phyloP scores from a whole-genome alignment of 2,797 vertebrate species.

The Florisuga fusca region DNA sequence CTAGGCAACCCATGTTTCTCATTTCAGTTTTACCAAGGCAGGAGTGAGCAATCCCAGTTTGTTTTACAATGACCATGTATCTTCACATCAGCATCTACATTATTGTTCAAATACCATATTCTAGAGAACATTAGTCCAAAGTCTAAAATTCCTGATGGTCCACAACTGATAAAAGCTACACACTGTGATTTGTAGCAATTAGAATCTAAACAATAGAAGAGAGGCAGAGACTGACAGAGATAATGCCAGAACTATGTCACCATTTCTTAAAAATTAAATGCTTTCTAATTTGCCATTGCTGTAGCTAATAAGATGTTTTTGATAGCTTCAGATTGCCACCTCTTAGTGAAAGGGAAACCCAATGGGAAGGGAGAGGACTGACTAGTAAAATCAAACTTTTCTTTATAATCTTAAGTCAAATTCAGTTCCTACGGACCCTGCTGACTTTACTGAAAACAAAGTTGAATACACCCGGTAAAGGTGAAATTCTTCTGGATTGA shows the following conservation, averaged over 20 bases:
- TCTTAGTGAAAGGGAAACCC: not conserved
- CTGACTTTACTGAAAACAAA: not conserved
- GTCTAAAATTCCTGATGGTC: conserved; percentile 26
- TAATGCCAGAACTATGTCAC: not conserved
- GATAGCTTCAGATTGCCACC: not conserved
- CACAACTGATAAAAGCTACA: not conserved
- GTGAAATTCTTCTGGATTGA: not conserved
- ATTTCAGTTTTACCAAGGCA: not conserved
- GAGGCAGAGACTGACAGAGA: not conserved
- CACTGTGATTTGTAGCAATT: not conserved
- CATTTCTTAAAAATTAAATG: not conserved
- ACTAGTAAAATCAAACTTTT: not conserved
- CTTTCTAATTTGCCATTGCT: not conserved
- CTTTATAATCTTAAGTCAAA: not conserved
- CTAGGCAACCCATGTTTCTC: not conserved
- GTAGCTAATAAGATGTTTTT: not conserved
- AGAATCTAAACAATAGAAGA: not conserved
- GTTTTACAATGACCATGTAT: not conserved
- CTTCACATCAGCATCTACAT: not conserved
- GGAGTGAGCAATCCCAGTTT: not conserved
- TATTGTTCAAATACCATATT: not conserved
- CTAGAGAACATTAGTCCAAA: not conserved
- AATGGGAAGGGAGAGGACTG: not conserved
- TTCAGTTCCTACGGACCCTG: not conserved
- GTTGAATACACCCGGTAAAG: not conserved